phyloP scores from a whole-genome alignment of 2,113 vertebrate genomes.

The Cariama cristata region DNA sequence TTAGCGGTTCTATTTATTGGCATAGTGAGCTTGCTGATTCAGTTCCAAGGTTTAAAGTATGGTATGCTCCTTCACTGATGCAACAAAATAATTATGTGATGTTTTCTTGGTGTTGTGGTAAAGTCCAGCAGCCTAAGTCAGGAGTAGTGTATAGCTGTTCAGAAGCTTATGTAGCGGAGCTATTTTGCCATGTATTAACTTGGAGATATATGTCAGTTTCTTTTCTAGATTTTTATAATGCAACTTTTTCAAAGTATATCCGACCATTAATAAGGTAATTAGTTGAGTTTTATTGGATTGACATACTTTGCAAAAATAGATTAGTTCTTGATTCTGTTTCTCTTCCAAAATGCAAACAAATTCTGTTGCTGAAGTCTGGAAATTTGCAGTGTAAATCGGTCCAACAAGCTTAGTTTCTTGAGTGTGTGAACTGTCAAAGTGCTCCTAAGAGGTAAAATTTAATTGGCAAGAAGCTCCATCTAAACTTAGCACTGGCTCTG shows the following conservation, averaged over 20 bases:
- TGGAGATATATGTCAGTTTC: not conserved
- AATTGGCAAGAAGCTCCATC: not conserved
- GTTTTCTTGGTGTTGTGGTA: not conserved
- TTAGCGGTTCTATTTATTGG: not conserved
- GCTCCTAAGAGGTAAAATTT: not conserved
- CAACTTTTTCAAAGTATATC: not conserved
- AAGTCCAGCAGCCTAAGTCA: not conserved
- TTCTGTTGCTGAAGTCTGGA: not conserved
- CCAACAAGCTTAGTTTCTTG: not conserved
- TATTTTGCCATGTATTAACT: not conserved
- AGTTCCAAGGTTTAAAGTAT: not conserved
- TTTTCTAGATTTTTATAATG: not conserved
- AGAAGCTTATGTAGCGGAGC: fast-evolving
- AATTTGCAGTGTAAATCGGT: not conserved
- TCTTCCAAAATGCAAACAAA: not conserved
- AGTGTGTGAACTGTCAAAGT: not conserved
- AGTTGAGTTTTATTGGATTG: not conserved
- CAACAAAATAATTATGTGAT: not conserved
- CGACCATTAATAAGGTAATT: not conserved
- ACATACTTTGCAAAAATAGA: not conserved
- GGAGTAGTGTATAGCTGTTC: not conserved
- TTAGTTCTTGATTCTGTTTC: not conserved
- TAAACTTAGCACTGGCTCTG: not conserved
- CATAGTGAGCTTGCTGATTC: not conserved
- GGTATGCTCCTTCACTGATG: not conserved